phyloP scores from a whole-genome alignment of 2,113 vertebrate species.

The Piliocolobus tephrosceles region DNA sequence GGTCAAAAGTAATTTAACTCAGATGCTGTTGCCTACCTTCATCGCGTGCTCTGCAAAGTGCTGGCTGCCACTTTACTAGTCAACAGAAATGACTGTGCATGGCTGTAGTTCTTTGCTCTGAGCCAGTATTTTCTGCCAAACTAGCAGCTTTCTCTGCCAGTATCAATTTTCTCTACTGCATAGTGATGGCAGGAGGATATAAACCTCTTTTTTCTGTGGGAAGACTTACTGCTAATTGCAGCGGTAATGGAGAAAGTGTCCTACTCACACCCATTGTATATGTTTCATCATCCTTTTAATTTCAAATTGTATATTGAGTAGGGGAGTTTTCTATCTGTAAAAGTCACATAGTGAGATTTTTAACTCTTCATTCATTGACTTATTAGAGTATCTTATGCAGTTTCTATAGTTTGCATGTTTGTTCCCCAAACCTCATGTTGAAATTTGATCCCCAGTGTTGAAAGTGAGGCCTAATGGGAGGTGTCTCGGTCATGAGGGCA shows the following conservation, averaged over 20 bases:
- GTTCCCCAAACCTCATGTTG: neutral
- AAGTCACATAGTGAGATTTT: no score
- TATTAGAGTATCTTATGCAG: neutral
- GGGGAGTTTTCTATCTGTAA: neutral
- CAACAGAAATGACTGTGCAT: rapidly evolving
- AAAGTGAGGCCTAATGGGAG: neutral
- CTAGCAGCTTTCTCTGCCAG: neutral
- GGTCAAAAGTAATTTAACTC: neutral
- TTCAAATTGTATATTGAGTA: neutral
- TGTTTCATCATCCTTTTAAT: neutral
- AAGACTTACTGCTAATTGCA: neutral
- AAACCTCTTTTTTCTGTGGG: neutral
- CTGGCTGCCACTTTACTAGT: neutral
- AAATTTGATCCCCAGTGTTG: neutral
- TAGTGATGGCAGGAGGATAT: no score
- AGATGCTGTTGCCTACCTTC: no score
- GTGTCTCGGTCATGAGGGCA: neutral
- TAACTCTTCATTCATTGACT: no score
- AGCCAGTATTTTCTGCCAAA: neutral
- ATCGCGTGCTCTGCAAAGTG: rapidly evolving
- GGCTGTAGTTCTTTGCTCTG: no score
- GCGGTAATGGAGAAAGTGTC: neutral
- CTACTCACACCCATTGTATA: neutral
- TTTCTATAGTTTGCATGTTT: neutral
- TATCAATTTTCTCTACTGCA: neutral